Percentiles rank a stretch among this genome's conserved stretches.
Conservation (phyloP, 2,797 vertebrate species). For the Capromys pilorides region DNA sequence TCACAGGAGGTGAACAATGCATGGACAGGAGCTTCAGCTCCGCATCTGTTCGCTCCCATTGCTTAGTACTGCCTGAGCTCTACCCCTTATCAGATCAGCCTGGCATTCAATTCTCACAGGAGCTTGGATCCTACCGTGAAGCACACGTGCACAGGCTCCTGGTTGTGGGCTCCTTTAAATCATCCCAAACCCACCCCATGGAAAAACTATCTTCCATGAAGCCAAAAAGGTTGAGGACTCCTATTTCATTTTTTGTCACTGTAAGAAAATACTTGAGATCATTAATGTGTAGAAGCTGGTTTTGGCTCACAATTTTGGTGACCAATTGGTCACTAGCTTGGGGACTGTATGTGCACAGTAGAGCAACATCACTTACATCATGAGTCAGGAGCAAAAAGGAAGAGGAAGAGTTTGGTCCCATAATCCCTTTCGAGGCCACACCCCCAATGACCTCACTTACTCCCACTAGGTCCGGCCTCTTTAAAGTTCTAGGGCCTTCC, state of each 20-base stretch:
- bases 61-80: background rate
- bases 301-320: background rate
- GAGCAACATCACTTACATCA: background rate
- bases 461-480: background rate
- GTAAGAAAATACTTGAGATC: background rate
- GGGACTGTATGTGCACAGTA: background rate
- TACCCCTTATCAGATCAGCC: background rate
- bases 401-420: background rate
- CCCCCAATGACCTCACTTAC: background rate
- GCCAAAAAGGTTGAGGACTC: background rate
- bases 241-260: background rate
- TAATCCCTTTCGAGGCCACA: background rate
- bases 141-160: background rate
- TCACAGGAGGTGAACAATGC: background rate
- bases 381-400: background rate
- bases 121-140: background rate
- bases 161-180: background rate
- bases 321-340: accelerated
- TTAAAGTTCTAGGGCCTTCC: background rate
- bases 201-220: background rate
- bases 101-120: background rate
- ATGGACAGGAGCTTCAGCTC: background rate
- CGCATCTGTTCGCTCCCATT: background rate
- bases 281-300: background rate
- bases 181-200: background rate